Evolutionary conservation across 2,888 invertebrate species (phyloP).

Genomic region (Dryomyza anilis): DNA sequence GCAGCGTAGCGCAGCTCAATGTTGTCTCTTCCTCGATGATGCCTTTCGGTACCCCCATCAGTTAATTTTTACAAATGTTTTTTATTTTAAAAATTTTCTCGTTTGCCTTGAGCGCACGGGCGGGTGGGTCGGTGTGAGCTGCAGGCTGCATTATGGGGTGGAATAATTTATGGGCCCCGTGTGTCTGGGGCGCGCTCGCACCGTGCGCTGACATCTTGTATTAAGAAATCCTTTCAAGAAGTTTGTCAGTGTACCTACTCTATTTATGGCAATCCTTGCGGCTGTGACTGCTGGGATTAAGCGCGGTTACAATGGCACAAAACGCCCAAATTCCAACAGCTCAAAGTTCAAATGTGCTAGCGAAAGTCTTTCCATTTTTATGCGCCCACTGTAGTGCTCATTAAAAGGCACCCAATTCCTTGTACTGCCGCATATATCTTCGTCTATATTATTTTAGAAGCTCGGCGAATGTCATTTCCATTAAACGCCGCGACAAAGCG

Average conservation of each 20-base stretch:
- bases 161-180: slow-evolving; percentile 20
- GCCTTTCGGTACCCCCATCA: slow-evolving; percentile 13
- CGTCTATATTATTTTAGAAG: neutral
- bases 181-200: slow-evolving; percentile 2
- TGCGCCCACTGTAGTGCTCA: neutral
- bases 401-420: neutral
- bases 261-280: slow-evolving; percentile 1
- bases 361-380: neutral
- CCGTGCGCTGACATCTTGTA: slow-evolving; percentile 6
- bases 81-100: too few species aligned
- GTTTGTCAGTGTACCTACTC: neutral
- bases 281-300: neutral
- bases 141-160: slow-evolving; percentile 16
- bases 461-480: slow-evolving; percentile 7
- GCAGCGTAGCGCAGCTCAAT: neutral
- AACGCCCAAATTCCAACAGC: neutral
- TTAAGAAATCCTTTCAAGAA: slow-evolving; percentile 15
- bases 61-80: slow-evolving; percentile 25
- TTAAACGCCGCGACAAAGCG: neutral
- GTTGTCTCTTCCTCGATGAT: neutral
- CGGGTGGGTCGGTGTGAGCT: neutral
- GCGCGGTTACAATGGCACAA: neutral
- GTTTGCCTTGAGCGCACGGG: neutral
- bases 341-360: neutral
- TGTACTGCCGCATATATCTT: neutral